These are phyloP conservation scores for Rhabdophis nuchalis DNA, from an alignment of 2,797 vertebrate genomes.

Conservation along the genomic window DNA sequence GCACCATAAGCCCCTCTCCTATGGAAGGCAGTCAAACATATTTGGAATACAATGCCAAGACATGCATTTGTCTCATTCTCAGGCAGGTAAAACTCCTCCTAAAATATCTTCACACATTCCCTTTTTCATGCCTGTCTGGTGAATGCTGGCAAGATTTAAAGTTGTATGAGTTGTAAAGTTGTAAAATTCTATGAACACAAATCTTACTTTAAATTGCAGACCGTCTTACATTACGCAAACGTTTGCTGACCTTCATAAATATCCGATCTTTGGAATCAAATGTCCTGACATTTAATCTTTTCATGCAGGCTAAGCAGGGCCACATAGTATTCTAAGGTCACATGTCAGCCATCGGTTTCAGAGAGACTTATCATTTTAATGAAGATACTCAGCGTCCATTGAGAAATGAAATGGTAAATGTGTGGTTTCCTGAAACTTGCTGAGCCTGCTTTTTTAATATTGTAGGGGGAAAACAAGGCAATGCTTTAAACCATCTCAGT, in stretches of 20 bases:
- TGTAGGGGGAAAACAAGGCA: neutral
- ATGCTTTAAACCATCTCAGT: constrained; percentile 15
- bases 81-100: neutral
- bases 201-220: constrained; percentile 61
- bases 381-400: constrained; percentile 60
- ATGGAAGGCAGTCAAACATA: neutral
- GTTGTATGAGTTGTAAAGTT: constrained; percentile 58
- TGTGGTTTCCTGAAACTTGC: constrained; percentile 23
- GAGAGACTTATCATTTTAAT: constrained; percentile 68
- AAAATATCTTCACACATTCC: neutral
- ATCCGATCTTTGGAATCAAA: constrained; percentile 65
- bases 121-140: constrained; percentile 36
- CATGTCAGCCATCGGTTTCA: constrained; percentile 65
- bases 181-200: constrained; percentile 51
- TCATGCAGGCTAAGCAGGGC: constrained; percentile 61
- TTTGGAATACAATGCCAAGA: neutral
- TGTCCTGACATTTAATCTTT: constrained; percentile 70
- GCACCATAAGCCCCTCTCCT: neutral
- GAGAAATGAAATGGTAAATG: constrained; percentile 51
- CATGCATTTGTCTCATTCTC: neutral
- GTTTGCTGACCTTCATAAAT: constrained; percentile 72
- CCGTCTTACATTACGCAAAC: constrained; percentile 61
- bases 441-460: neutral
- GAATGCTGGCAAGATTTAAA: constrained; percentile 44
- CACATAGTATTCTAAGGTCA: constrained; percentile 68